A percentile compares a stretch with the other conserved stretches of the same genome.
Conservation (phyloP, 2,113 vertebrate species). For the Myrmophylax atrothorax region DNA sequence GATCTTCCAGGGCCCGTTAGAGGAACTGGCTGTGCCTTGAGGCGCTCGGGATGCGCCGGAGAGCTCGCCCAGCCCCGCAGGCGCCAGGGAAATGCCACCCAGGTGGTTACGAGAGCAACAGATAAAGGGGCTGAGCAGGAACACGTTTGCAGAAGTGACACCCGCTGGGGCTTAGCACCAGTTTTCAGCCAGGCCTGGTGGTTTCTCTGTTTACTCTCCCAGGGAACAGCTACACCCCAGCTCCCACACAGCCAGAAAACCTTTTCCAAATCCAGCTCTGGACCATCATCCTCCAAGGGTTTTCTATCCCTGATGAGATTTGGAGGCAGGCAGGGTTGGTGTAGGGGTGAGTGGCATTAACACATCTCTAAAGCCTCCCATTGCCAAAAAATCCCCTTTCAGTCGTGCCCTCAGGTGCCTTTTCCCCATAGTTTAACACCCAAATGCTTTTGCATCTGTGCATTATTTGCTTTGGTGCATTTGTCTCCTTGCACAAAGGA, state of each 20-base stretch:
- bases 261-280: background rate
- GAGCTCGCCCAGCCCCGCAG: background rate
- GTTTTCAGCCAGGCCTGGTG: background rate
- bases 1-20: background rate
- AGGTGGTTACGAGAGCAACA: background rate
- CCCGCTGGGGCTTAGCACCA: background rate
- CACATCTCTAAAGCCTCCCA: accelerated
- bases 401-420: accelerated
- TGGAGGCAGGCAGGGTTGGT: accelerated
- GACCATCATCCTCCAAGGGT: accelerated
- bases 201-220: background rate
- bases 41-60: slow-evolving; percentile 4
- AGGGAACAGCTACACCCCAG: background rate
- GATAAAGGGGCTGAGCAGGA: background rate
- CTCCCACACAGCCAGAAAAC: background rate
- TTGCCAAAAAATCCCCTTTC: background rate
- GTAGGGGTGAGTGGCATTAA: background rate
- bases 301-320: accelerated
- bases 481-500: background rate
- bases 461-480: accelerated
- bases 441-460: accelerated
- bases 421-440: accelerated
- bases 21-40: slow-evolving; percentile 30
- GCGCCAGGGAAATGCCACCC: background rate
- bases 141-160: slow-evolving; percentile 54